Evolutionary conservation across 1,140 invertebrate species (phyloP).

Genomic region (Euschistus heros): DNA sequence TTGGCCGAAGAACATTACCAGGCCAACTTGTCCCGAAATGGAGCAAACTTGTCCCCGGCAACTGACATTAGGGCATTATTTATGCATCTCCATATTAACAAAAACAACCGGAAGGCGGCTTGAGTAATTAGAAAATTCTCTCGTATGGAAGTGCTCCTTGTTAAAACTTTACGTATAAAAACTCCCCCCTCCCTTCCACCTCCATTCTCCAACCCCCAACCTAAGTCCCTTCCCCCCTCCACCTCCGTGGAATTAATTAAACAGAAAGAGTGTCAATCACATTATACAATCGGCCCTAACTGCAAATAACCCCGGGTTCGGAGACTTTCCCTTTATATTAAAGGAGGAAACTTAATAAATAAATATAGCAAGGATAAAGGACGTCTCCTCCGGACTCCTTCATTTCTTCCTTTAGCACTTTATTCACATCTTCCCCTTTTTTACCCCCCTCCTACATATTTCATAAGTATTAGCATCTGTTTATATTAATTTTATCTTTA

Average conservation of each 20-base stretch:
- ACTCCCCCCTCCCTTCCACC: background rate
- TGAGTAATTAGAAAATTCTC: conserved; percentile 17
- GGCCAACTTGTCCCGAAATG: conserved; percentile 4
- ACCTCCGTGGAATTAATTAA: conserved; percentile 11
- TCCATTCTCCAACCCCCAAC: background rate
- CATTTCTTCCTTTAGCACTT: conserved; percentile 13
- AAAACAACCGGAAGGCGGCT: conserved; percentile 4
- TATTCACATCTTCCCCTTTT: conserved; percentile 5
- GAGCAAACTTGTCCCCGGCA: background rate
- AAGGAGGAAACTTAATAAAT: conserved; percentile 14
- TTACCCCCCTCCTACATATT: background rate
- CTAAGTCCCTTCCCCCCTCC: no score
- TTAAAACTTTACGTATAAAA: conserved; percentile 16
- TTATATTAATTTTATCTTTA: no score
- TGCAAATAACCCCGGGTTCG: conserved; percentile 4
- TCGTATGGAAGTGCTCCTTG: conserved; percentile 8
- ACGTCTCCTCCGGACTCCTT: background rate
- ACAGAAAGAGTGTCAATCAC: conserved; percentile 11
- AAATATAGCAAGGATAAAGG: conserved; percentile 8
- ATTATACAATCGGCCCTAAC: conserved; percentile 14
- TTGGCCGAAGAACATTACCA: conserved; percentile 9
- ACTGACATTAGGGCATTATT: conserved; percentile 14
- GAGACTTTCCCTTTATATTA: conserved; percentile 6
- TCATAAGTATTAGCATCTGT: no score
- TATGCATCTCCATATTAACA: conserved; percentile 17